phyloP scores from a whole-genome alignment of 2,888 invertebrate species.

The Hypsopygia costalis region DNA sequence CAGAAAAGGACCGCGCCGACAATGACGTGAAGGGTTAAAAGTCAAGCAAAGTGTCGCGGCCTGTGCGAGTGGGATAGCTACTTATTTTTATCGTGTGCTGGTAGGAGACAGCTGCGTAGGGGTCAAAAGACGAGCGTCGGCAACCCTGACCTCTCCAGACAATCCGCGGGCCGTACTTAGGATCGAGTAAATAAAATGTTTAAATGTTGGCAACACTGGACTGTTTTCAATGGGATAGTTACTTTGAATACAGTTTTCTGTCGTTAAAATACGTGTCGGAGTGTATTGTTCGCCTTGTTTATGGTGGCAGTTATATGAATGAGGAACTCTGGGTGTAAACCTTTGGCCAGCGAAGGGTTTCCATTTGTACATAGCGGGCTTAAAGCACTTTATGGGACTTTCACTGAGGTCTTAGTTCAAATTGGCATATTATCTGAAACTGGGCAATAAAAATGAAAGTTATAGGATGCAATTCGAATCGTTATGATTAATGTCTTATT shows the following conservation, averaged over 20 bases:
- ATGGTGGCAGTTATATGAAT: conserved; percentile 19
- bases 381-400: conserved; percentile 5
- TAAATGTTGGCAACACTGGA: conserved; percentile 23
- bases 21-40: conserved; percentile 77
- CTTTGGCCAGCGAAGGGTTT: conserved; percentile 11
- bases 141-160: conserved; percentile 76
- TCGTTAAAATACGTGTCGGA: conserved; percentile 39
- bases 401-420: conserved; percentile 6
- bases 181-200: conserved; percentile 23
- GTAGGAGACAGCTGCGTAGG: conserved; percentile 45
- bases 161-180: conserved; percentile 58
- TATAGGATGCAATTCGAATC: conserved; percentile 6
- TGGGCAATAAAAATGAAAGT: conserved; percentile 1
- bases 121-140: conserved; percentile 77
- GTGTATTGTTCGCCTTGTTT: conserved; percentile 36
- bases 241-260: conserved; percentile 34
- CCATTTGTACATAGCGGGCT: conserved; percentile 4
- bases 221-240: conserved; percentile 34
- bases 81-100: conserved; percentile 34
- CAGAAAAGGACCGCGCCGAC: conserved; percentile 56
- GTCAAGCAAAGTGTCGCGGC: conserved; percentile 76
- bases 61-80: conserved; percentile 52
- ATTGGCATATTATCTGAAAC: conserved; percentile 1
- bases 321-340: conserved; percentile 3
- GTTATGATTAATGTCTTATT: too few species aligned